Conservation (phyloP, 2,888 invertebrate genomes). For the Palloptera scutellata region DNA sequence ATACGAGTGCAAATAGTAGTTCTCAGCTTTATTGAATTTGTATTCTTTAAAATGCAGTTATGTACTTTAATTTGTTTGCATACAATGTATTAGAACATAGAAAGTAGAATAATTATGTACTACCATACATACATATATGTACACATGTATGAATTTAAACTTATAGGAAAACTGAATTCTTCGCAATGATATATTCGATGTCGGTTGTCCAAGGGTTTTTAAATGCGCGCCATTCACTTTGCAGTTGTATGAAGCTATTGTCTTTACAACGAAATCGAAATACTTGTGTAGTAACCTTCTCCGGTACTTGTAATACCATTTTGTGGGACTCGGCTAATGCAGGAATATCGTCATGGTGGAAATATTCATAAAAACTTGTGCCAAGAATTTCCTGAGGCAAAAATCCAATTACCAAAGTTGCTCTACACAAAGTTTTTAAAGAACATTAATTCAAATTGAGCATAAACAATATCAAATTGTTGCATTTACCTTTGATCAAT, state of each 20-base stretch:
- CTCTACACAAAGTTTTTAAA: slow-evolving; percentile 68
- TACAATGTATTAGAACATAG: no score
- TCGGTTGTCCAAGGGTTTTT: slow-evolving; percentile 96
- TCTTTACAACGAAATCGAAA: slow-evolving; percentile 85
- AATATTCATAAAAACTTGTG: slow-evolving; percentile 93
- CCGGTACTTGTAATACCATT: slow-evolving; percentile 73
- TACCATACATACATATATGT: slow-evolving; percentile 2
- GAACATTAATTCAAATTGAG: neutral
- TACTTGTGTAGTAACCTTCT: slow-evolving; percentile 72
- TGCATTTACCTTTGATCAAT: slow-evolving; percentile 83
- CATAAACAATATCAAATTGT: neutral
- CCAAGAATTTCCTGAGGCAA: slow-evolving; percentile 92
- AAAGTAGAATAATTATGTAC: no score
- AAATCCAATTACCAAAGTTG: slow-evolving; percentile 87
- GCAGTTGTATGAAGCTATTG: slow-evolving; percentile 73
- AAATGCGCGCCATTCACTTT: slow-evolving; percentile 89
- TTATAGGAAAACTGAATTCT: slow-evolving; percentile 79
- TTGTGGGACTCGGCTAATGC: slow-evolving; percentile 85
- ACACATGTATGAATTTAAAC: neutral
- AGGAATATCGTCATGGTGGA: slow-evolving; percentile 81
- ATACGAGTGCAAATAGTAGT: no score
- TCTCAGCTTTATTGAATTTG: no score
- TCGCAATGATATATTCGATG: slow-evolving; percentile 87
- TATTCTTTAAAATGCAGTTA: no score
- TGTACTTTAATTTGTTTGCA: no score